Conservation (phyloP, 2,113 vertebrate species). For the Ctenomys sociabilis region DNA sequence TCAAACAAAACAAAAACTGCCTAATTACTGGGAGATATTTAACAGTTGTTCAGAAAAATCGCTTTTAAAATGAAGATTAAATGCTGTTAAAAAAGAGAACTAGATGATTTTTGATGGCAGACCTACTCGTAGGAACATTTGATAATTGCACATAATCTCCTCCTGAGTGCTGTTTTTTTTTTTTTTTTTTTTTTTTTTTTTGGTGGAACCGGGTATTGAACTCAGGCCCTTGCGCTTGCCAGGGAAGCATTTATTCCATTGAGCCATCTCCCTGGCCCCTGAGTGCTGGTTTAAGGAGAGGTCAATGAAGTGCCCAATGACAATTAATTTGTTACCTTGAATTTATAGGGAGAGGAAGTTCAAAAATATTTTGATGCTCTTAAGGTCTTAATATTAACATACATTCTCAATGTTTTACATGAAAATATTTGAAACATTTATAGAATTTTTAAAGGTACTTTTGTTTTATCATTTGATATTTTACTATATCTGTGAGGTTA, state of each 20-base stretch:
- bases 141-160: rapidly evolving
- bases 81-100: not conserved
- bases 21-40: not conserved
- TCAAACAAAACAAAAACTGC: not conserved
- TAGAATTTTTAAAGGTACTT: not conserved
- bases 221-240: no score
- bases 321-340: not conserved
- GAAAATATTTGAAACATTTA: not conserved
- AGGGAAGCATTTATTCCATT: no score
- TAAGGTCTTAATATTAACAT: no score
- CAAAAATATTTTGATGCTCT: not conserved
- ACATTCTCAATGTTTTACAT: not conserved
- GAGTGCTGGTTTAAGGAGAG: not conserved
- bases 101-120: not conserved
- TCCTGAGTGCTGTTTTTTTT: not conserved
- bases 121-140: not conserved
- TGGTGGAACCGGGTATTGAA: no score
- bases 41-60: not conserved
- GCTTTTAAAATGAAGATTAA: not conserved
- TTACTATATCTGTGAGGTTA: not conserved
- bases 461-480: not conserved
- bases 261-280: no score
- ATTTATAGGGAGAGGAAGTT: not conserved
- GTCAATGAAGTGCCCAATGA: not conserved
- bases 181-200: no score